phyloP scores from a whole-genome alignment of 2,888 invertebrate genomes.

The Drosophila greeni region DNA sequence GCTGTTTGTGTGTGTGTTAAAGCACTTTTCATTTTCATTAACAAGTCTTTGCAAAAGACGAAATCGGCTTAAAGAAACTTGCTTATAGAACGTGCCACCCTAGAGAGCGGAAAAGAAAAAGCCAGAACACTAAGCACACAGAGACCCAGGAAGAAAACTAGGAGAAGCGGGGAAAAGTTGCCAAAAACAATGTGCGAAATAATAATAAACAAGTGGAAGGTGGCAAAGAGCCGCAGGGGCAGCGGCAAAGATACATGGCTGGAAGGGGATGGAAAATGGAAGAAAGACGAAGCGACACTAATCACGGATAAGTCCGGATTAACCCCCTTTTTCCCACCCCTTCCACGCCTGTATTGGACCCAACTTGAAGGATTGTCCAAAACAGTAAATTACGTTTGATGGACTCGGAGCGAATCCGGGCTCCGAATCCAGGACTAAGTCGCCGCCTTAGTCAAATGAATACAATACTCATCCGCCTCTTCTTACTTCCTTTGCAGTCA shows the following conservation, averaged over 20 bases:
- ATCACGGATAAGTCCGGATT: conserved; percentile 73
- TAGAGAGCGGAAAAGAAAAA: conserved; percentile 22
- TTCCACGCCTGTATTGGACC: conserved; percentile 11
- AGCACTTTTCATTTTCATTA: conserved; percentile 73
- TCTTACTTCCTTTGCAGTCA: conserved; percentile 79
- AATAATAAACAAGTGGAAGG: conserved; percentile 57
- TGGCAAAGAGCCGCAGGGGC: conserved; percentile 13
- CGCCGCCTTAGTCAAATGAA: conserved; percentile 26
- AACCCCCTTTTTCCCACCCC: conserved; percentile 56
- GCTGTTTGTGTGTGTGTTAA: conserved; percentile 48
- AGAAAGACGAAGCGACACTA: conserved; percentile 66
- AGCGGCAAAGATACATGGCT: conserved; percentile 2
- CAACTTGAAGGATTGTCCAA: conserved; percentile 17
- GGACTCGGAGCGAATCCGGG: conserved; percentile 34
- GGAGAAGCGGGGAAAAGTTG: conserved; percentile 33
- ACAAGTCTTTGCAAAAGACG: conserved; percentile 68
- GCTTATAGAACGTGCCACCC: conserved; percentile 57
- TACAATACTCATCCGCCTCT: conserved; percentile 24
- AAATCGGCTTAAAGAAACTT: conserved; percentile 73
- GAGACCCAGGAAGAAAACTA: conserved; percentile 52
- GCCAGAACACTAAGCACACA: conserved; percentile 49
- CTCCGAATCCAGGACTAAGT: conserved; percentile 19
- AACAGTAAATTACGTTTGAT: conserved; percentile 57
- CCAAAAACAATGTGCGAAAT: conserved; percentile 52
- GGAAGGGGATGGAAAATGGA: conserved; percentile 14